phyloP scores from a whole-genome alignment of 2,113 vertebrate species.

The Cyprinus carpio region DNA sequence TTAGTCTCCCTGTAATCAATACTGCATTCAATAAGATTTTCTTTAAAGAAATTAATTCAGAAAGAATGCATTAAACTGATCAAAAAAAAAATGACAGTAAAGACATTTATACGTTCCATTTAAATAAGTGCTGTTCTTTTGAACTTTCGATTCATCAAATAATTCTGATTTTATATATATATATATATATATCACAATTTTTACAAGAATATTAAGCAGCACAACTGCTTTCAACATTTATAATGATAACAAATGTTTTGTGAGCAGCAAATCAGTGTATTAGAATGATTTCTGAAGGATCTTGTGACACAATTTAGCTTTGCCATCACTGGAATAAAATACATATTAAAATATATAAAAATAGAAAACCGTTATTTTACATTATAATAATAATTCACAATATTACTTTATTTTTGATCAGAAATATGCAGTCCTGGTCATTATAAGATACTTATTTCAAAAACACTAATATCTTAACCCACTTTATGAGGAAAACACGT shows the following conservation, averaged over 20 bases:
- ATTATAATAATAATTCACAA: background rate
- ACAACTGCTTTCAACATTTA: background rate
- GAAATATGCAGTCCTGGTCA: too few species aligned
- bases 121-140: background rate
- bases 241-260: background rate
- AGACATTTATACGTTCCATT: background rate
- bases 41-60: background rate
- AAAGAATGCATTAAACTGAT: background rate
- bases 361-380: background rate
- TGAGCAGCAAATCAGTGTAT: background rate
- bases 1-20: too few species aligned
- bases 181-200: background rate
- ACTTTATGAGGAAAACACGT: background rate
- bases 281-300: background rate
- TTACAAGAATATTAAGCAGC: background rate
- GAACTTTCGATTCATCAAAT: background rate
- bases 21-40: too few species aligned
- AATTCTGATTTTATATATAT: background rate
- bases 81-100: background rate
- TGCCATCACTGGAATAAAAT: background rate
- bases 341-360: background rate
- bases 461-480: too few species aligned
- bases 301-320: background rate
- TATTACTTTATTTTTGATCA: background rate
- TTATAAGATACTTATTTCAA: too few species aligned